Conservation (phyloP, 1,140 invertebrate species). For the Periplaneta americana region DNA sequence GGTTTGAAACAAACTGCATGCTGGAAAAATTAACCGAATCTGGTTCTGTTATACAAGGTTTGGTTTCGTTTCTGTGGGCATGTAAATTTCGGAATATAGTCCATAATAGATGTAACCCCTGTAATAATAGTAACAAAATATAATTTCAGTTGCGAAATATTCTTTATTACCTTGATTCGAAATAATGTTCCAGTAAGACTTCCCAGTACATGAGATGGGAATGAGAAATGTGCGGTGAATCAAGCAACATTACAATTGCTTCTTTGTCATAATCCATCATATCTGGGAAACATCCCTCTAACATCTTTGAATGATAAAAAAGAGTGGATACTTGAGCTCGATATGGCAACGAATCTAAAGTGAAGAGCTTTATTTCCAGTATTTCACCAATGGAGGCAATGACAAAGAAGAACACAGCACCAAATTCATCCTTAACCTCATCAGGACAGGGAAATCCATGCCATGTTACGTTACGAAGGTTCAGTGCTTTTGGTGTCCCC, state of each 20-base stretch:
- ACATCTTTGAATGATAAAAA: not conserved
- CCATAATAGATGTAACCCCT: too few relatives aligned
- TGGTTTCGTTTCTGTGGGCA: too few relatives aligned
- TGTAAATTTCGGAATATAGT: too few relatives aligned
- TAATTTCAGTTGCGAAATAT: too few relatives aligned
- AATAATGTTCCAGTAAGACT: not conserved
- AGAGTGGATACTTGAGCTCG: not conserved
- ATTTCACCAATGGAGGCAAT: slow-evolving; percentile 18
- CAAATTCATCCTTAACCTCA: slow-evolving; percentile 15
- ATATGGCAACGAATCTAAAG: not conserved
- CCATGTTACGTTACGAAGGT: slow-evolving; percentile 21
- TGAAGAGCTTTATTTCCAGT: not conserved
- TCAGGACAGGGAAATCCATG: slow-evolving; percentile 18
- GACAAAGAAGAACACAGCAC: slow-evolving; percentile 9
- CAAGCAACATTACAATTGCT: not conserved
- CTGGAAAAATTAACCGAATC: too few relatives aligned
- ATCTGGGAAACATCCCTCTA: slow-evolving; percentile 5
- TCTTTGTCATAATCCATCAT: not conserved
- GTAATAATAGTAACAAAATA: too few relatives aligned
- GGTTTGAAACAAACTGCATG: too few relatives aligned
- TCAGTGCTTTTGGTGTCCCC: slow-evolving; percentile 17
- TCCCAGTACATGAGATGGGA: slow-evolving; percentile 1
- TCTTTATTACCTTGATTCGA: not conserved
- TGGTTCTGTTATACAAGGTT: too few relatives aligned
- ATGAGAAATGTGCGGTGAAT: not conserved